These are phyloP conservation scores for Paratilapia polleni DNA, from an alignment of 2,113 vertebrate genomes.

Conservation along the genomic window DNA sequence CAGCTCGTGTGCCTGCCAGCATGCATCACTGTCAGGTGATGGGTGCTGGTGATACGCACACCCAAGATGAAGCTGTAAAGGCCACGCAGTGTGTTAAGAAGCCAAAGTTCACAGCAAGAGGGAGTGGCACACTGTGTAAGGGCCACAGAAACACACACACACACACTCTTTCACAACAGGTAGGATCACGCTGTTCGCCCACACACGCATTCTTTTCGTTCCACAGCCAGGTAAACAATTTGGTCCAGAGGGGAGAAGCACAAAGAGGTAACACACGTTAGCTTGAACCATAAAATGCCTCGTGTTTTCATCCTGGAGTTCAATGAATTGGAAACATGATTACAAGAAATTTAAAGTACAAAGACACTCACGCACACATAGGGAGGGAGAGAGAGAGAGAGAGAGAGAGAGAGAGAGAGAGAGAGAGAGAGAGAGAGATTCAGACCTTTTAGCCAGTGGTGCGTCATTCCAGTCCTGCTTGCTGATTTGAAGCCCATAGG, in stretches of 20 bases:
- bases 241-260: not conserved
- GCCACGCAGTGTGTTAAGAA: not conserved
- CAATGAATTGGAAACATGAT: not conserved
- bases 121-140: slow-evolving; percentile 32
- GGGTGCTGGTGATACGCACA: slow-evolving; percentile 9
- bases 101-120: slow-evolving; percentile 54
- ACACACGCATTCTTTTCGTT: slow-evolving; percentile 61
- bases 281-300: not conserved
- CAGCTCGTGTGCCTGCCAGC: not conserved
- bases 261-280: not conserved
- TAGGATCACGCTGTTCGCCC: slow-evolving; percentile 61
- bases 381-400: not conserved
- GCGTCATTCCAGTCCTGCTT: not conserved
- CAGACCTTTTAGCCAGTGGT: slow-evolving; percentile 20
- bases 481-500: slow-evolving; percentile 8
- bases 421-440: not conserved
- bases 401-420: not conserved
- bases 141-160: not conserved
- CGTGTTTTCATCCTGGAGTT: not conserved
- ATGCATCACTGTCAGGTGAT: slow-evolving; percentile 1
- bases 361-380: not conserved
- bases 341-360: not conserved
- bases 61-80: slow-evolving; percentile 5
- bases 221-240: slow-evolving; percentile 47
- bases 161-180: slow-evolving; percentile 46